phyloP scores from a whole-genome alignment of 2,888 invertebrate species.

The Phymatocera aterrima region DNA sequence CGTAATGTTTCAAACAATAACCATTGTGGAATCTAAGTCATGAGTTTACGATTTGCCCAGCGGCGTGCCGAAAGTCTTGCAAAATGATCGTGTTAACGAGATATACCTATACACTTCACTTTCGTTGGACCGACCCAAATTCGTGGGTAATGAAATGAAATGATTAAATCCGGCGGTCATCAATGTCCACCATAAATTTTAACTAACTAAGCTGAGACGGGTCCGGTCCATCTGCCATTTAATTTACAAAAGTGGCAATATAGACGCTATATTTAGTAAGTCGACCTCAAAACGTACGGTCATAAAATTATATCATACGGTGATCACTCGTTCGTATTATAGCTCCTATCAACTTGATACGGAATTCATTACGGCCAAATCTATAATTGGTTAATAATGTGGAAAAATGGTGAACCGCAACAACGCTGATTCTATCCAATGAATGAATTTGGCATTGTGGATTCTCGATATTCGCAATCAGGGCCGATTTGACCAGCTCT shows the following conservation, averaged over 20 bases:
- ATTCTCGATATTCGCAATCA: neutral
- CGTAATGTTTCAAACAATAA: neutral
- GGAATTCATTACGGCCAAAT: neutral
- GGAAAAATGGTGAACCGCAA: neutral
- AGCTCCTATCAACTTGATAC: neutral
- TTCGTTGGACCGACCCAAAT: conserved; percentile 7
- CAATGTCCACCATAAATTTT: neutral
- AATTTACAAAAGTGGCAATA: neutral
- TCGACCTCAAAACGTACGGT: neutral
- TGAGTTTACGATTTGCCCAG: neutral
- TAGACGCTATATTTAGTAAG: neutral
- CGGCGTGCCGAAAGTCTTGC: neutral
- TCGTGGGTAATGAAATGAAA: neutral
- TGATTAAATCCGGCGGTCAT: too few relatives aligned
- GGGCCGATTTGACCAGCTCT: too few relatives aligned
- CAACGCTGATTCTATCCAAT: too few relatives aligned
- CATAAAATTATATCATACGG: neutral
- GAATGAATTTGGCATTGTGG: neutral
- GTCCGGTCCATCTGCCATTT: neutral
- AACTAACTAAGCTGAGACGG: neutral
- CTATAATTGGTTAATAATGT: neutral
- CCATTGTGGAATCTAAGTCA: neutral
- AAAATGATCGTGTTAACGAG: conserved; percentile 8
- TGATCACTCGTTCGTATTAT: too few relatives aligned
- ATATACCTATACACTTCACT: neutral